Evolutionary conservation across 1,140 invertebrate species (phyloP).

Genomic region (Saccostrea glomerata): DNA sequence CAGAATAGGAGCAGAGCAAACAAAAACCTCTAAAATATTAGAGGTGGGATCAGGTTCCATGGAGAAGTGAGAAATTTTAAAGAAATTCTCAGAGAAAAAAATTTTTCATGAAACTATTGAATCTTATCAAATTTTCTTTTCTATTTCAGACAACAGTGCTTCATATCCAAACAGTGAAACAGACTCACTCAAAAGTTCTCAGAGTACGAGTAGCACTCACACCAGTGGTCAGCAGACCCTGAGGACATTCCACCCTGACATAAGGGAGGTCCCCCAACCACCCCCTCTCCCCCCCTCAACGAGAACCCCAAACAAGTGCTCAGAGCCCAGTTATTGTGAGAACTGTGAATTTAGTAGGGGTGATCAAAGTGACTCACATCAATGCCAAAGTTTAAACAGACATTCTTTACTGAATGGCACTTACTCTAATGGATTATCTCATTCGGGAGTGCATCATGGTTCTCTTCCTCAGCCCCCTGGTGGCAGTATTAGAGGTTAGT

Average conservation of each 20-base stretch:
- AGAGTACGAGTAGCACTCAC: constrained; percentile 69
- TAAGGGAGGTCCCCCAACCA: constrained; percentile 29
- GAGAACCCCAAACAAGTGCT: neutral
- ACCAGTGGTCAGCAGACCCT: constrained; percentile 65
- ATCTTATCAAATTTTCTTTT: neutral
- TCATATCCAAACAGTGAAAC: constrained; percentile 72
- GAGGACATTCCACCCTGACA: constrained; percentile 69
- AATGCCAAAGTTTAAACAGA: constrained; percentile 50
- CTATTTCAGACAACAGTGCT: constrained; percentile 66
- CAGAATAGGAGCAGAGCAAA: too few relatives aligned
- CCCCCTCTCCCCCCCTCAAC: constrained; percentile 12
- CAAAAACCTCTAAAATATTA: too few relatives aligned
- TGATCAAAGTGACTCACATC: constrained; percentile 45
- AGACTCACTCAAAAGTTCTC: constrained; percentile 73
- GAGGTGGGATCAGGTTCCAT: too few relatives aligned
- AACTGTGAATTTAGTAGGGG: constrained; percentile 48
- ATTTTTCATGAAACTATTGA: too few relatives aligned
- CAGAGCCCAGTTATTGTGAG: constrained; percentile 38
- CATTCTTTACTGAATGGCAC: constrained; percentile 53
- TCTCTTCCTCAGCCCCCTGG: constrained; percentile 57
- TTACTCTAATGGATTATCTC: constrained; percentile 42
- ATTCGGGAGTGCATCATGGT: constrained; percentile 52
- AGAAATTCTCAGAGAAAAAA: too few relatives aligned
- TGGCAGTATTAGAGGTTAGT: constrained; percentile 43
- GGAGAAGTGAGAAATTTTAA: too few relatives aligned